Evolutionary conservation across 2,113 vertebrate genomes (phyloP).

Genomic region (Tetrax tetrax): DNA sequence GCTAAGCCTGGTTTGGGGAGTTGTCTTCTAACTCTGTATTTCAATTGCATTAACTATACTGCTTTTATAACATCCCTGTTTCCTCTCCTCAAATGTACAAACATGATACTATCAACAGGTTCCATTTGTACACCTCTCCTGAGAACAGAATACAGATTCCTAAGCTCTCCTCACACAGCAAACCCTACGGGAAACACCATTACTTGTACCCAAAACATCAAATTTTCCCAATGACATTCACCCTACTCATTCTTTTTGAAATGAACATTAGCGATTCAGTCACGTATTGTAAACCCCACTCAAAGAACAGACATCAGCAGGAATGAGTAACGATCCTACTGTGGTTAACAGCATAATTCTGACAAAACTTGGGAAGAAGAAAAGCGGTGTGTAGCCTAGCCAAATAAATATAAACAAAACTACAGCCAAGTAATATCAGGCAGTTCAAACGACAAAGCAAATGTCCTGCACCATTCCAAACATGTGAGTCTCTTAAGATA

Average conservation of each 20-base stretch:
- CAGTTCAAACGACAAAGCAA: conserved; percentile 27
- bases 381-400: background rate
- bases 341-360: background rate
- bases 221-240: background rate
- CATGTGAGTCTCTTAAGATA: background rate
- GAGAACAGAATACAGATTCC: background rate
- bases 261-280: background rate
- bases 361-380: background rate
- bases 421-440: background rate
- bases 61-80: background rate
- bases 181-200: background rate
- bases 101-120: background rate
- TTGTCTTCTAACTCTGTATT: background rate
- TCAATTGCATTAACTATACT: background rate
- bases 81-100: background rate
- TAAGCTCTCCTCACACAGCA: background rate
- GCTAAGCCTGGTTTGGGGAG: background rate
- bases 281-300: conserved; percentile 12
- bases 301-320: conserved; percentile 35
- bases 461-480: conserved; percentile 12
- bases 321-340: background rate
- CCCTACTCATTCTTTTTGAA: background rate
- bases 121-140: background rate
- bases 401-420: conserved; percentile 33
- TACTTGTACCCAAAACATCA: background rate